Evolutionary conservation across 2,888 invertebrate genomes (phyloP).

Genomic region (Dorcus hopei): DNA sequence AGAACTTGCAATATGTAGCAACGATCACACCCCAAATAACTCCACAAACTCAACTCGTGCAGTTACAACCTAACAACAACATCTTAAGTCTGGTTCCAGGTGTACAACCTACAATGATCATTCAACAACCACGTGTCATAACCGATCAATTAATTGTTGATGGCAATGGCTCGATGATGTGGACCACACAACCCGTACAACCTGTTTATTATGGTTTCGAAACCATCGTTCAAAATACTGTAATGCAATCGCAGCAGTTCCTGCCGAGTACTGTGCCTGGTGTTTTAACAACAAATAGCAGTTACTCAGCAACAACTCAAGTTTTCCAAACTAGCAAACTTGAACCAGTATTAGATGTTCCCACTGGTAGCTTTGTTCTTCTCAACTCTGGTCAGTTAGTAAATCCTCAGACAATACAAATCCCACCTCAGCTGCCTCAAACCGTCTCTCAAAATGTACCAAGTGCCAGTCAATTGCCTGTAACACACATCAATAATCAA

Average conservation of each 20-base stretch:
- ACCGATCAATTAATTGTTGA: slow-evolving; percentile 45
- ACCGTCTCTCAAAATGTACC: slow-evolving; percentile 13
- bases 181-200: slow-evolving; percentile 57
- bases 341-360: slow-evolving; percentile 75
- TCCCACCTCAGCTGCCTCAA: slow-evolving; percentile 18
- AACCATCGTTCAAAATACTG: slow-evolving; percentile 83
- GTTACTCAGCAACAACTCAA: slow-evolving; percentile 81
- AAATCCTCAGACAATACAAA: slow-evolving; percentile 35
- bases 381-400: slow-evolving; percentile 62
- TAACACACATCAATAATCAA: slow-evolving; percentile 9
- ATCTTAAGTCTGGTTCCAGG: slow-evolving; percentile 44
- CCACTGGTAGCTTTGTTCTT: slow-evolving; percentile 65
- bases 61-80: slow-evolving; percentile 50
- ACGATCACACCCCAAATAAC: slow-evolving; percentile 57
- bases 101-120: slow-evolving; percentile 44
- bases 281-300: slow-evolving; percentile 75
- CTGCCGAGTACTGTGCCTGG: slow-evolving; percentile 79
- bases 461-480: slow-evolving; percentile 12
- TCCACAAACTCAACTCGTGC: slow-evolving; percentile 46
- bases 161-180: slow-evolving; percentile 45
- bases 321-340: slow-evolving; percentile 84
- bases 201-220: slow-evolving; percentile 81
- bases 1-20: slow-evolving; percentile 74
- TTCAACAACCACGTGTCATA: slow-evolving; percentile 41
- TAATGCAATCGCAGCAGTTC: slow-evolving; percentile 86